Base-by-base conservation (phyloP, 2,113 vertebrate genomes). In the Nesoenas mayeri region DNA sequence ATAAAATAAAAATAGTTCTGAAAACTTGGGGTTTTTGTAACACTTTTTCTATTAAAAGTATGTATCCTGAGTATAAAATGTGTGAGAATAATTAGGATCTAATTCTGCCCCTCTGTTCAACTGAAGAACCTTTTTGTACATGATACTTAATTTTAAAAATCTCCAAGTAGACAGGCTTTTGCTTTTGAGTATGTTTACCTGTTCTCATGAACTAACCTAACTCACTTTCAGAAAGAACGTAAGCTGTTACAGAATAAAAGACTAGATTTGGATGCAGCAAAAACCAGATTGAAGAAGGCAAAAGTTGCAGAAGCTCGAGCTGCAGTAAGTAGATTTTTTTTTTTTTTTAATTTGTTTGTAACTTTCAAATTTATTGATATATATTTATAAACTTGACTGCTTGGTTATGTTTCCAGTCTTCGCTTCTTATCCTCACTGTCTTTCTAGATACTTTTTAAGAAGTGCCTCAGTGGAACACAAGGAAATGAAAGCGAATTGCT, bases 171-270 rank as follows among this genome's bases (percentile, higher is more conserved):
- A 20, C 7, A 51, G 28, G 21, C 29, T 62, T 90, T 79, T 85
- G 20, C 38, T 90, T 61, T 29, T 65, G 18, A 58, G 4, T 77
- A 2, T 10, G 3, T 67, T 24, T 54, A 47, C 38, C 13, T 47
- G 1, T 72, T 85, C 78, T 96, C 57, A 86, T 18, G 4, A 34
- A n/a, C 12, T 29, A 58, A 93, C 71, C 26, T 32, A 42, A 71
- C 20, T 91, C 19, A 2, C 89, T 93, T 98, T 80, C 97, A 99
- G 99, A 99, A 99, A 99, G 99, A 99, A 97, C 98, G 98, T 61
- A 99, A 99, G 97, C 97, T 99, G 22, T 98, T 99, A 91, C 99
- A 99, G 91, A 99, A 99, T 91, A 99, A 99, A 96, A 98, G 99
- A 53, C 92, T 99, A 98, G 99, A 99, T 96, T 98, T 99, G 97